Conservation (phyloP, 2,888 invertebrate genomes). For the Mesorhabditis spiculigera region DNA sequence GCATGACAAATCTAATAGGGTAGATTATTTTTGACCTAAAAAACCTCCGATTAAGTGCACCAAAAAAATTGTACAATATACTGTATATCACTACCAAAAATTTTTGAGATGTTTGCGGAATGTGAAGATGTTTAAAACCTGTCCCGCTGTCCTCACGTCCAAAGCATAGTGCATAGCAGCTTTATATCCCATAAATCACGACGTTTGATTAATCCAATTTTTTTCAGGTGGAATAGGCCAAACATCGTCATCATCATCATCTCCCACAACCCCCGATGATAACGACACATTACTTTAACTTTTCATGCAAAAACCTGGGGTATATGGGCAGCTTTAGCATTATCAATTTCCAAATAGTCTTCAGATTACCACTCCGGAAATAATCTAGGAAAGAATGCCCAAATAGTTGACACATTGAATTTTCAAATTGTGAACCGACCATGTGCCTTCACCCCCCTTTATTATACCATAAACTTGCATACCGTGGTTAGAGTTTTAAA, state of each 20-base stretch:
- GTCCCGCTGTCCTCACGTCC: not conserved
- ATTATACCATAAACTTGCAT: too few species aligned
- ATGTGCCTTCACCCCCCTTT: too few species aligned
- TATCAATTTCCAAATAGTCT: not conserved
- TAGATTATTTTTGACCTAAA: not conserved
- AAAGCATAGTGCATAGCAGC: not conserved
- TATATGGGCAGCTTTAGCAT: not conserved
- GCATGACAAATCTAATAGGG: too few species aligned
- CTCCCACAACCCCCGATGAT: slow-evolving; percentile 12
- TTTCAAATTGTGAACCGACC: not conserved
- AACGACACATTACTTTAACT: slow-evolving; percentile 30
- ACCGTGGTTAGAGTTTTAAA: not conserved
- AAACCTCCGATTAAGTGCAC: not conserved
- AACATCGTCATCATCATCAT: not conserved
- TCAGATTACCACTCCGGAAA: not conserved
- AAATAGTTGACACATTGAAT: not conserved
- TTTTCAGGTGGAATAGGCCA: not conserved
- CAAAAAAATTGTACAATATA: not conserved
- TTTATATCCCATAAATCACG: not conserved
- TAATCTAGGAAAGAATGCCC: not conserved
- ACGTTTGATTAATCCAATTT: not conserved
- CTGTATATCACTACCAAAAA: not conserved
- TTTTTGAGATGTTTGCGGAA: too few species aligned
- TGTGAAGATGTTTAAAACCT: too few species aligned
- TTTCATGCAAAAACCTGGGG: not conserved